phyloP scores from a whole-genome alignment of 2,113 vertebrate genomes.

The Syngnathus floridae region DNA sequence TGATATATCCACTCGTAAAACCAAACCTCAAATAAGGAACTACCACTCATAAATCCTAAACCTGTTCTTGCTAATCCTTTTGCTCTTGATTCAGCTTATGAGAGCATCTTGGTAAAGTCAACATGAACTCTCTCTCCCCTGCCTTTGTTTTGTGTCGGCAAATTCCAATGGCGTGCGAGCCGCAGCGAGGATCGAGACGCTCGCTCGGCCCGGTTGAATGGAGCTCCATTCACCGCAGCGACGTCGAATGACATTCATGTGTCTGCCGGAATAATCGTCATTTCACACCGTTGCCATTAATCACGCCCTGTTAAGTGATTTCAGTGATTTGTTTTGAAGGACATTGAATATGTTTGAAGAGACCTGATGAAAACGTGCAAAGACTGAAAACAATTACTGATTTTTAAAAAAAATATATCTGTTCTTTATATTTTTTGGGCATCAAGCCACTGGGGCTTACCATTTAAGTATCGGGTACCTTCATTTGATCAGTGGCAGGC shows the following conservation, averaged over 20 bases:
- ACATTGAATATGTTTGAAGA: too few relatives aligned
- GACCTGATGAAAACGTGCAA: too few relatives aligned
- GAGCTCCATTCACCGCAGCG: slow-evolving; percentile 7
- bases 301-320: not conserved
- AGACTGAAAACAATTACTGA: too few relatives aligned
- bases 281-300: not conserved
- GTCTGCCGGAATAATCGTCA: slow-evolving; percentile 37
- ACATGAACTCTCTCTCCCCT: not conserved
- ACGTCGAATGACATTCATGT: slow-evolving; percentile 35
- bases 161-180: not conserved
- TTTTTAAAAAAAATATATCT: too few relatives aligned
- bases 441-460: too few relatives aligned
- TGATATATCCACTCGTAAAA: too few relatives aligned
- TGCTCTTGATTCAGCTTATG: not conserved
- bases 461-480: too few relatives aligned
- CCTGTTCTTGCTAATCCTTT: not conserved
- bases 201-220: slow-evolving; percentile 15
- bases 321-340: too few relatives aligned
- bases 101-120: not conserved
- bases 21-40: too few relatives aligned
- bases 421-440: too few relatives aligned
- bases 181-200: slow-evolving; percentile 1
- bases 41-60: not conserved
- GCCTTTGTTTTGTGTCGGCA: not conserved
- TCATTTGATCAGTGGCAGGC: too few relatives aligned